Base-by-base conservation (phyloP, 2,888 invertebrate genomes). In the Sepioteuthis lessoniana region DNA sequence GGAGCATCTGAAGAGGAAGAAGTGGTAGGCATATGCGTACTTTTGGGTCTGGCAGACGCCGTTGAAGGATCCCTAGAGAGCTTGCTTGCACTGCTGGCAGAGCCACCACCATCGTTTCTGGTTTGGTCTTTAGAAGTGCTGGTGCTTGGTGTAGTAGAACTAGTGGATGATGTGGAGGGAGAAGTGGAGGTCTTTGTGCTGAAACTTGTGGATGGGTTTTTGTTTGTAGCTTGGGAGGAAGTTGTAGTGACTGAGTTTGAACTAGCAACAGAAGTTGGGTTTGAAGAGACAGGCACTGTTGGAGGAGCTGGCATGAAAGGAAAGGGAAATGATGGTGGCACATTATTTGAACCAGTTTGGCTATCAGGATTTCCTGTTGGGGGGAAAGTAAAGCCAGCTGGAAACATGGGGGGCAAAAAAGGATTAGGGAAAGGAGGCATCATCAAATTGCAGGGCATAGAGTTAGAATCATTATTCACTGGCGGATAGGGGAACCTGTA, bases 381-480 rank as follows among this genome's bases (percentile, higher is more conserved):
- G 46, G 91, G 91, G 35, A 90, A n/a, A 13, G 93, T 76, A 37
- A 38, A 55, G 90, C 90, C 42, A 93, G 94, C 37, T 28, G 55
- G 94, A 60, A 95, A 95, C 94, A 95, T 95, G 60, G 95, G 95
- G 35, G 95, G 95, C 47, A 94, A n/a, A 91, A 94, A 95, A 92
- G 95, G 95, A 93, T 95, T 94, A 37, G 93, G 94, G 60, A 95
- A 95, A 13, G 95, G 95, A 50, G 92, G 92, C 92, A 92, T 92
- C 92, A 92, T 92, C 47, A 42, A 19, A 92, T 47, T 47, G n/a
- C 47, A 47, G 10, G 92, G 92, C 92, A 92, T 92, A 46, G 25
- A 25, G 42, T 92, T 92, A 28, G 92, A 35, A 47, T 92, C 92
- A 5, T n/a, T 92, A 47, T 38, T 92, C n/a, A 47, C 2, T 13